phyloP scores from a whole-genome alignment of 2,113 vertebrate genomes.

The Nothobranchius furzeri region DNA sequence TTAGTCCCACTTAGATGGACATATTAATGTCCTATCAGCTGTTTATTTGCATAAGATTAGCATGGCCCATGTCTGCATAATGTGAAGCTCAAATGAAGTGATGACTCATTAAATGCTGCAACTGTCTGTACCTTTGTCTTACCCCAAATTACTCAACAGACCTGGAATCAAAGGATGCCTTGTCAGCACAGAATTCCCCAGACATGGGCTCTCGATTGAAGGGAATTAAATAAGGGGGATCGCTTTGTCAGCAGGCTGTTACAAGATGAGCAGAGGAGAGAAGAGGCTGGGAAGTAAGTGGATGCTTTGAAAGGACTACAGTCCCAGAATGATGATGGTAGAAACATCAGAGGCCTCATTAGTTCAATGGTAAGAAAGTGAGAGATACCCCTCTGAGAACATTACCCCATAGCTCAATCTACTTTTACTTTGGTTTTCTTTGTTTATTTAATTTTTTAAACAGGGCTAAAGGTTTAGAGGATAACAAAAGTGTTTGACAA shows the following conservation, averaged over 20 bases:
- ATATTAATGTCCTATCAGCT: constrained; percentile 37
- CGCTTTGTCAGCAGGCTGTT: constrained; percentile 60
- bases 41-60: constrained; percentile 51
- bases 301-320: constrained; percentile 40
- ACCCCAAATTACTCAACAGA: constrained; percentile 60
- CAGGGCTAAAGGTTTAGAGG: no score
- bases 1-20: constrained; percentile 33
- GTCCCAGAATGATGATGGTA: constrained; percentile 38
- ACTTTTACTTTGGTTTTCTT: no score
- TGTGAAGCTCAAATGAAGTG: constrained; percentile 44
- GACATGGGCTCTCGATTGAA: constrained; percentile 47
- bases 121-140: constrained; percentile 40
- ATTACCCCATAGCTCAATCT: no score
- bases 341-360: constrained; percentile 36
- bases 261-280: constrained; percentile 43
- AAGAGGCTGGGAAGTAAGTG: constrained; percentile 41
- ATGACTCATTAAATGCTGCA: constrained; percentile 50
- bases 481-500: no score
- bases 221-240: constrained; percentile 50
- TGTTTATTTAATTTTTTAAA: no score
- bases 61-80: constrained; percentile 44
- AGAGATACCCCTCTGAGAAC: background rate
- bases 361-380: constrained; percentile 37
- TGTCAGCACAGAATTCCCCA: constrained; percentile 70
- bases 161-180: constrained; percentile 72